Evolutionary conservation across 2,797 vertebrate genomes (phyloP).

Genomic region (Thalassophryne amazonica): DNA sequence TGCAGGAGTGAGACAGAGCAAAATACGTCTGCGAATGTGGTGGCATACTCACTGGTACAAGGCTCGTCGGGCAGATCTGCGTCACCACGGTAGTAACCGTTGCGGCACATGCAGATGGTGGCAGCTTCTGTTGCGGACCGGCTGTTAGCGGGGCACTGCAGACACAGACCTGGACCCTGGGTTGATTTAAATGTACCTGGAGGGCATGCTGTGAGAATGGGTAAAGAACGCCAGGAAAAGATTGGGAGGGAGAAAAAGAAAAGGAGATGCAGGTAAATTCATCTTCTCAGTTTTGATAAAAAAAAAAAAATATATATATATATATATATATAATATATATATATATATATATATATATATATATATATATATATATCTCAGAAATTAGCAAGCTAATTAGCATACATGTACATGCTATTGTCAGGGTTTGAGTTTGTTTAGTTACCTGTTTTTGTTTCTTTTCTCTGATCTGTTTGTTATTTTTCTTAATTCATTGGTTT

Average conservation of each 20-base stretch:
- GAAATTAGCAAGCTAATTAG: no score
- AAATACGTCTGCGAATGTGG: background rate
- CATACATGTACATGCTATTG: no score
- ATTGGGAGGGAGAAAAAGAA: no score
- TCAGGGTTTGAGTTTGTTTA: no score
- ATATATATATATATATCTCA: no score
- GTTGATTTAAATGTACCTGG: conserved; percentile 94
- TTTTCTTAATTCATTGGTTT: no score
- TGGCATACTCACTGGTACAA: conserved; percentile 94
- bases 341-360: no score
- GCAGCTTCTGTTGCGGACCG: conserved; percentile 90
- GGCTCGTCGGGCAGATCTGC: conserved; percentile 87
- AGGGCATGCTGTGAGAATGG: conserved; percentile 85
- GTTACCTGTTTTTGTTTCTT: no score
- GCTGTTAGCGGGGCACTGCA: conserved; percentile 91
- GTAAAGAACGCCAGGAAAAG: conserved; percentile 14
- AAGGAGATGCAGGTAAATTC: no score
- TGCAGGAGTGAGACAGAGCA: background rate
- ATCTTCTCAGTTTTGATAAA: no score
- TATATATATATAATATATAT: background rate
- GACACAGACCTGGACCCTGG: conserved; percentile 87
- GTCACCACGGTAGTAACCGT: conserved; percentile 92
- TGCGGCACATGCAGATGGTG: conserved; percentile 90
- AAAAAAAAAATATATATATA: background rate
- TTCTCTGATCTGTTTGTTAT: no score